Evolutionary conservation across 2,888 invertebrate species (phyloP).

Genomic region (Diplolepis rosae): DNA sequence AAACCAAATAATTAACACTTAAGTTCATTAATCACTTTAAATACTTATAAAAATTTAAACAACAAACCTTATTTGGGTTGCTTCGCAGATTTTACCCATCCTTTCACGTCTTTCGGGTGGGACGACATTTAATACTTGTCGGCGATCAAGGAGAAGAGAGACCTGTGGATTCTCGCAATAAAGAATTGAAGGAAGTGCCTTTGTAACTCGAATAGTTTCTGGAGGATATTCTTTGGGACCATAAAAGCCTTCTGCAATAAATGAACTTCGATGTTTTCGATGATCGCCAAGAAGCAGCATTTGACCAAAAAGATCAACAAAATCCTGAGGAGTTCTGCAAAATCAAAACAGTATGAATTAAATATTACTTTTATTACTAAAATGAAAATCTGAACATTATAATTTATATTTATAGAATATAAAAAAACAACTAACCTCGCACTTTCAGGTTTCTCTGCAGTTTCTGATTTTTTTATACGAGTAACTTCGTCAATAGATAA

Average conservation of each 20-base stretch:
- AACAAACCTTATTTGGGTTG: constrained; percentile 54
- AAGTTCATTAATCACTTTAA: neutral
- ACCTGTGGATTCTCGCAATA: constrained; percentile 67
- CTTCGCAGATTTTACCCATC: constrained; percentile 66
- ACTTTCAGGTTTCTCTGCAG: constrained; percentile 53
- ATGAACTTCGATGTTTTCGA: constrained; percentile 58
- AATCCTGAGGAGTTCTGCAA: constrained; percentile 66
- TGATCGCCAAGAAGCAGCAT: constrained; percentile 66
- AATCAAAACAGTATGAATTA: neutral
- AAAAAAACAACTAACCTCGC: constrained; percentile 52
- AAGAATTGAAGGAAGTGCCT: constrained; percentile 57
- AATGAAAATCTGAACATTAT: neutral
- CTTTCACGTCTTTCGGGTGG: constrained; percentile 62
- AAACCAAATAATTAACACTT: neutral
- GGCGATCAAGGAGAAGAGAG: constrained; percentile 59
- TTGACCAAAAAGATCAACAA: constrained; percentile 62
- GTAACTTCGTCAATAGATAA: constrained; percentile 57
- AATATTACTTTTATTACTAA: neutral
- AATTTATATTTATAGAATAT: constrained; percentile 13
- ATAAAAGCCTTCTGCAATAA: constrained; percentile 60
- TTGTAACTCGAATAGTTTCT: constrained; percentile 65
- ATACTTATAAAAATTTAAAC: neutral
- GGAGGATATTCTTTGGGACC: constrained; percentile 68
- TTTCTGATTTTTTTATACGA: constrained; percentile 52
- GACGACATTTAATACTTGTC: constrained; percentile 60